Base-by-base conservation (phyloP, 2,113 vertebrate genomes). In the Strix aluco region DNA sequence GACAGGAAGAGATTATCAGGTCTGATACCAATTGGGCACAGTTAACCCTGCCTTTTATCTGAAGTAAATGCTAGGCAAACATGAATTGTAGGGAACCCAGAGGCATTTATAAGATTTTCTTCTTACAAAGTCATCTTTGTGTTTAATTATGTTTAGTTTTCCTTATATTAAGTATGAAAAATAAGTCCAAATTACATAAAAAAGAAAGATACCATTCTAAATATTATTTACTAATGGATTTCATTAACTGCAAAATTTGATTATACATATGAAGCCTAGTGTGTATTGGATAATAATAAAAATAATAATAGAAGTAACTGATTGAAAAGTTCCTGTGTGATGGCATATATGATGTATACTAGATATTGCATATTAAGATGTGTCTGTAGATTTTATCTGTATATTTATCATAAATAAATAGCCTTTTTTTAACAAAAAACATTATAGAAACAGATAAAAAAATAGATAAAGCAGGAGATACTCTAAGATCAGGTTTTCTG, bases 1-100 rank as follows among this genome's bases (percentile, higher is more conserved):
- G 36, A 80, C 21, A 54, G 14, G 36, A 95, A 58, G 55, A 94
- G 81, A 95, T 95, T 72, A 94, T 92, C 82, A 78, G 34, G 32
- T 63, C 67, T 88, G 82, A 92, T 97, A 88, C 2, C 10, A 71
- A 29, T 13, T 26, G n/a, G 32, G 10, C 29, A 54, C 8, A 46
- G 63, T 93, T 73, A 94, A 90, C 85, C 20, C 29, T 78, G 67
- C 42, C 44, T 88, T 88, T 94, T 78, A 36, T 88, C 62, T 88
- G 51, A 73, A 66, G 9, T 34, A 58, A 77, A 44, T 62, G 18
- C 15, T 88, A n/a, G 25, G 11, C 25, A 73, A 36, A 54, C 12
- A 21, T 26, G 69, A 86, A 86, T 15, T 58, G n/a, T 20, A 58
- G 38, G 18, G 58, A 95, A 20, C 15, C 3, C 27, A 26, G 32